phyloP scores from a whole-genome alignment of 2,797 vertebrate genomes.

The Orestias chungarensis region DNA sequence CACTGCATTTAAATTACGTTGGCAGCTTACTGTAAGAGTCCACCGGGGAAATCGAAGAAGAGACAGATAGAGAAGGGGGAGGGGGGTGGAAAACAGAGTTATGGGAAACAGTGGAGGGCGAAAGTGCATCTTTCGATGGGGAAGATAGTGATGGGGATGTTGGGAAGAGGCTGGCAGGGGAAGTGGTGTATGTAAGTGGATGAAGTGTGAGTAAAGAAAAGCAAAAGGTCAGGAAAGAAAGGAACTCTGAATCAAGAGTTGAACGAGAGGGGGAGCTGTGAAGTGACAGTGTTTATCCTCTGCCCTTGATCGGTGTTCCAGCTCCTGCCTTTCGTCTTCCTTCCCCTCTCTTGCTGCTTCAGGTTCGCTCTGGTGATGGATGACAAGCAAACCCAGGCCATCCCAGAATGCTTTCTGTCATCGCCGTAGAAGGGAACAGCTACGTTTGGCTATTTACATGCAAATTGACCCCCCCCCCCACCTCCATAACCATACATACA shows the following conservation, averaged over 20 bases:
- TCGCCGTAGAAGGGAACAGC: constrained; percentile 45
- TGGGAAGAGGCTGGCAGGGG: constrained; percentile 37
- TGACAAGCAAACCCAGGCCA: constrained; percentile 58
- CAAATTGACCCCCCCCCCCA: constrained; percentile 51
- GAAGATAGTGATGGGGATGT: constrained; percentile 38
- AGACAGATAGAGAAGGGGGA: constrained; percentile 39
- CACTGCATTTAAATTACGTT: constrained; percentile 78
- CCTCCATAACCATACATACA: constrained; percentile 13
- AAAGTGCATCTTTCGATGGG: constrained; percentile 57
- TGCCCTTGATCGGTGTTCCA: constrained; percentile 38
- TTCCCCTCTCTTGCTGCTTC: background rate
- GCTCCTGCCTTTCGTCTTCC: background rate
- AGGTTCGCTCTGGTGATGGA: constrained; percentile 32
- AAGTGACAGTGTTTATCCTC: constrained; percentile 26
- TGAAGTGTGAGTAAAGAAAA: constrained; percentile 29
- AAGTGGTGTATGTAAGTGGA: constrained; percentile 3
- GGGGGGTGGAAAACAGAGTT: constrained; percentile 46
- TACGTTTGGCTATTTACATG: constrained; percentile 72
- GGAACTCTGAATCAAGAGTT: constrained; percentile 32
- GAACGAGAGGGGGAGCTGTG: constrained; percentile 5
- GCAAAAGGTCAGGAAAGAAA: constrained; percentile 29
- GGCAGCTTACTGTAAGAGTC: constrained; percentile 80
- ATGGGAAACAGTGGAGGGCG: constrained; percentile 69
- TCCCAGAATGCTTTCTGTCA: constrained; percentile 71
- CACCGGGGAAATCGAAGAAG: constrained; percentile 67